Percentiles rank a stretch among this genome's conserved stretches.
Conservation (phyloP, 2,113 vertebrate species). For the Pterocles orientalis region DNA sequence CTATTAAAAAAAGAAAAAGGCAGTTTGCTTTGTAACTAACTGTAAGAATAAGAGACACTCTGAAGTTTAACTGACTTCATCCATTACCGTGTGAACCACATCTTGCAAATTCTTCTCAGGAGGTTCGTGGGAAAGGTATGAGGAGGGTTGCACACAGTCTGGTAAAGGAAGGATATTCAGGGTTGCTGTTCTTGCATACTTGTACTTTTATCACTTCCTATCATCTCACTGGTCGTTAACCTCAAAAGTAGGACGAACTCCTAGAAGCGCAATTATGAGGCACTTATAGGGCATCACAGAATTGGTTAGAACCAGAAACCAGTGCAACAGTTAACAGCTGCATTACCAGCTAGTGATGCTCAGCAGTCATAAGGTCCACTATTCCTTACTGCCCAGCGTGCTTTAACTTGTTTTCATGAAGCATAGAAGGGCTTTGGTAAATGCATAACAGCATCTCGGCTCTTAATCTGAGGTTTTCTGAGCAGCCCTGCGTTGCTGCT, state of each 20-base stretch:
- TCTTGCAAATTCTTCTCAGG: constrained; percentile 38
- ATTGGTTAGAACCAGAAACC: constrained; percentile 52
- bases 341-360: neutral
- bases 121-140: constrained; percentile 19
- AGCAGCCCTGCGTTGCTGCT: neutral
- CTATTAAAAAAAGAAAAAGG: neutral
- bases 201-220: constrained; percentile 72
- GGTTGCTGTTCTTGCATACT: constrained; percentile 44
- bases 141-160: neutral
- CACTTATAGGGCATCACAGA: constrained; percentile 36
- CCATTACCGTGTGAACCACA: constrained; percentile 68
- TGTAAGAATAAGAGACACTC: constrained; percentile 5
- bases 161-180: constrained; percentile 65
- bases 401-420: neutral
- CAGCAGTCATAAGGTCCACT: neutral
- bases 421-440: neutral
- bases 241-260: constrained; percentile 74
- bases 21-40: neutral
- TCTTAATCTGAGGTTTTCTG: neutral
- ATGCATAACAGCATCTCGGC: neutral
- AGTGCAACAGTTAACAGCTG: constrained; percentile 35
- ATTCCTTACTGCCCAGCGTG: neutral
- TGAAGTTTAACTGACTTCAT: constrained; percentile 50
- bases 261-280: constrained; percentile 4
- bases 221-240: constrained; percentile 70